phyloP scores from a whole-genome alignment of 2,888 invertebrate genomes.

The Leuctra nigra region DNA sequence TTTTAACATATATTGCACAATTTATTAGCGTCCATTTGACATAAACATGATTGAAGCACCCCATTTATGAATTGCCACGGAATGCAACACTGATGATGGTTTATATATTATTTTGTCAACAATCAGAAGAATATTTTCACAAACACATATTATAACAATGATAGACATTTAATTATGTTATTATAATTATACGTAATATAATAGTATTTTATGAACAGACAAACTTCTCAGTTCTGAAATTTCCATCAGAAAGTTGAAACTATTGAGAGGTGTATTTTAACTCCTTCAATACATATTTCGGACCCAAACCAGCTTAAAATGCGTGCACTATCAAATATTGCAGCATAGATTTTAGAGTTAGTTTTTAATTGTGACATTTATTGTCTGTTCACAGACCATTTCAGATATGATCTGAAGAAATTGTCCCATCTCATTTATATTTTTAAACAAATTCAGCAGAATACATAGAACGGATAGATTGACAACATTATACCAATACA shows the following conservation, averaged over 20 bases:
- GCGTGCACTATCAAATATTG: slow-evolving; percentile 15
- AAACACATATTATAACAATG: too few relatives aligned
- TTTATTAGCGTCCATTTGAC: not conserved
- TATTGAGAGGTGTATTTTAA: too few relatives aligned
- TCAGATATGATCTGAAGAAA: not conserved
- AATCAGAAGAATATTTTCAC: too few relatives aligned
- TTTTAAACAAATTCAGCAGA: not conserved
- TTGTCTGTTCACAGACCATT: slow-evolving; percentile 25
- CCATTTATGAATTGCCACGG: not conserved
- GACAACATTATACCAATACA: slow-evolving; percentile 2
- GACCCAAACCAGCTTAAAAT: slow-evolving; percentile 35
- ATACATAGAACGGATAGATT: not conserved
- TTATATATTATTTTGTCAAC: too few relatives aligned
- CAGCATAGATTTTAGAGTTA: not conserved
- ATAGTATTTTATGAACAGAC: not conserved
- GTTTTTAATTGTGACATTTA: slow-evolving; percentile 15
- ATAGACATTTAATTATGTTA: not conserved
- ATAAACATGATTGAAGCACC: not conserved
- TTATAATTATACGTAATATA: not conserved
- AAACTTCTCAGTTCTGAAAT: too few relatives aligned
- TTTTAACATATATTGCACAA: not conserved
- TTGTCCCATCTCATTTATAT: not conserved
- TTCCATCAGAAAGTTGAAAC: too few relatives aligned
- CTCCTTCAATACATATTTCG: too few relatives aligned
- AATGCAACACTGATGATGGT: not conserved